Base-by-base conservation (phyloP, 2,888 invertebrate genomes). In the Catocala sponsa region DNA sequence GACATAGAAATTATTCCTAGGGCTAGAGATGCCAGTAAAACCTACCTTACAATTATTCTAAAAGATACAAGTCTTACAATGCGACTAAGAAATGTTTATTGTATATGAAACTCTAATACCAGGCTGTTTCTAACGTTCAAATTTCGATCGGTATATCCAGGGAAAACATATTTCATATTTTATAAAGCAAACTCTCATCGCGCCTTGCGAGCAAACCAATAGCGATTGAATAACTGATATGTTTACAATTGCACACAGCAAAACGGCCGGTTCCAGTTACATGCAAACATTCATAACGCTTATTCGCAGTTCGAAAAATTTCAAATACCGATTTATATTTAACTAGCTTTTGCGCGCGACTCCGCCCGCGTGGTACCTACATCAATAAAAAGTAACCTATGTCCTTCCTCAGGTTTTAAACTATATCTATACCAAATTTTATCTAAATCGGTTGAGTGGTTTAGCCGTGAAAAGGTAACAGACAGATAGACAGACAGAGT, bases 101-200 rank as follows among this genome's bases (percentile, higher is more conserved):
- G 47, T 49, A 32, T 56, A 15, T n/a, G 33, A n/a, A 48, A 56
- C 32, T 10, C 32, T 41, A 48, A 47, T 56, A 42, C 11, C 38
- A 56, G 43, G 12, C 10, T 48, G 13, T 42, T 43, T 33, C 33
- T 33, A 56, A 25, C 44, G 10, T 41, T 12, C 33, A 32, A 33
- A 54, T 54, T 35, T 33, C 2, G 13, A 25, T 11, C 48, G 41
- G 48, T 12, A 51, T 25, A 12, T 32, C 9, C 46, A 58, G 25
- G 32, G 46, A 38, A 59, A 59, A 53, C 33, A 53, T 53, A 42
- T 59, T 59, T 42, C 47, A 53, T 59, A 59, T 59, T 53, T 59
- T 59, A 48, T 53, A 42, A 53, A 42, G 59, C 42, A 12, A 48
- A n/a, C 13, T 41, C 51, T 46, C 41, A 38, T 6, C 13, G 41